A percentile compares a stretch with the other conserved stretches of the same genome.
These are phyloP conservation scores for Campylomormyrus numenius DNA, from an alignment of 2,113 vertebrate species.

Conservation along the genomic window DNA sequence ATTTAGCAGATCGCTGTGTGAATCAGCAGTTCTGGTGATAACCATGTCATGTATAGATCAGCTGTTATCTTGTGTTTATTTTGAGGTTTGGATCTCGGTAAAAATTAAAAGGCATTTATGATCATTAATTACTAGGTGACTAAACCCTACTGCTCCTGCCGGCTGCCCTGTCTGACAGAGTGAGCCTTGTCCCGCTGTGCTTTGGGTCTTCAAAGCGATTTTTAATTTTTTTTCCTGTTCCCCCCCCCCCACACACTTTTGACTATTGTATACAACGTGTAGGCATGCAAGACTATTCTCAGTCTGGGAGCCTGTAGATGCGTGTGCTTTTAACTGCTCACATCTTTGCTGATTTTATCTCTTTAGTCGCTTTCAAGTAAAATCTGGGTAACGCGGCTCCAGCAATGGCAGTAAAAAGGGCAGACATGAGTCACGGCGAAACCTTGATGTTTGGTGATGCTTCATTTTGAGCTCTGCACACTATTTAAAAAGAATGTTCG, in stretches of 20 bases:
- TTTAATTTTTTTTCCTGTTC: background rate
- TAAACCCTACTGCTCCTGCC: background rate
- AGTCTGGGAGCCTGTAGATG: background rate
- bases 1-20: background rate
- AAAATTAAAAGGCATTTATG: background rate
- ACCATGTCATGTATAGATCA: background rate
- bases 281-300: background rate
- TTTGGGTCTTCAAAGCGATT: background rate
- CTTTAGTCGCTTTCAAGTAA: background rate
- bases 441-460: background rate
- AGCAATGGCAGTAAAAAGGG: background rate
- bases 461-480: background rate
- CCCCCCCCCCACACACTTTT: background rate
- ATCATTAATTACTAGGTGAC: background rate
- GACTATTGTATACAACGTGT: background rate
- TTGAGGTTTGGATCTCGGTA: background rate
- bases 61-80: background rate
- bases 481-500: background rate
- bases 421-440: background rate
- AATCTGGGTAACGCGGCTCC: background rate
- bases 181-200: background rate
- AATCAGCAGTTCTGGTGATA: background rate
- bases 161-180: background rate
- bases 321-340: background rate
- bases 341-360: background rate